phyloP scores from a whole-genome alignment of 2,888 invertebrate genomes.

The Phortica magna region DNA sequence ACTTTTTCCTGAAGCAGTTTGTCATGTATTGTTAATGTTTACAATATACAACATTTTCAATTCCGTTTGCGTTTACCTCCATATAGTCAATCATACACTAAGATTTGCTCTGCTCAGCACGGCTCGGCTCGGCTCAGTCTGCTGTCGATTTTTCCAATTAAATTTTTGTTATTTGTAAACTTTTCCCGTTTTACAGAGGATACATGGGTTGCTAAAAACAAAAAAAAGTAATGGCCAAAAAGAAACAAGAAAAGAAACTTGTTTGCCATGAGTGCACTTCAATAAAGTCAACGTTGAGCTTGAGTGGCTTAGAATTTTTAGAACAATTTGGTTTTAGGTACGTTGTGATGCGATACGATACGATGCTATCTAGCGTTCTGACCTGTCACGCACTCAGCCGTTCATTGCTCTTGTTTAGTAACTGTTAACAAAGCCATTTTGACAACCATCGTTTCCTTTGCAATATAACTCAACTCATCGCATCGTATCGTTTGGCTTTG shows the following conservation, averaged over 20 bases:
- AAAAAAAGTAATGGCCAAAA: not conserved
- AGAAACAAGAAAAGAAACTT: conserved; percentile 12
- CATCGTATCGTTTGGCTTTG: not conserved
- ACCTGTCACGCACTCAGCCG: conserved; percentile 23
- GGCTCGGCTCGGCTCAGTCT: not conserved
- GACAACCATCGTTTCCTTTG: not conserved
- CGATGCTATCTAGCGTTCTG: not conserved
- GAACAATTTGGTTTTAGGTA: not conserved
- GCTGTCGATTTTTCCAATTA: conserved; percentile 26
- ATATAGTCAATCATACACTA: not conserved
- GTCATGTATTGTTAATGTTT: not conserved
- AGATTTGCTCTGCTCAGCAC: not conserved
- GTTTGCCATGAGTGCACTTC: conserved; percentile 26
- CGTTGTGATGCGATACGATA: conserved; percentile 5
- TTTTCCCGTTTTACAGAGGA: not conserved
- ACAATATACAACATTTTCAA: not conserved
- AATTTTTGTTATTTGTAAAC: conserved; percentile 22
- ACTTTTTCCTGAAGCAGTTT: not conserved
- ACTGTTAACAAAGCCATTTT: conserved; percentile 25
- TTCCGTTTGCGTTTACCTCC: conserved; percentile 16
- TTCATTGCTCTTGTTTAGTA: conserved; percentile 13
- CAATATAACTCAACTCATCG: not conserved
- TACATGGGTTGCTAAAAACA: not conserved
- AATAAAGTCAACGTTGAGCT: conserved; percentile 8
- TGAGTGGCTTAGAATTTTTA: conserved; percentile 19